phyloP scores from a whole-genome alignment of 2,113 vertebrate genomes.

The Trichechus manatus region DNA sequence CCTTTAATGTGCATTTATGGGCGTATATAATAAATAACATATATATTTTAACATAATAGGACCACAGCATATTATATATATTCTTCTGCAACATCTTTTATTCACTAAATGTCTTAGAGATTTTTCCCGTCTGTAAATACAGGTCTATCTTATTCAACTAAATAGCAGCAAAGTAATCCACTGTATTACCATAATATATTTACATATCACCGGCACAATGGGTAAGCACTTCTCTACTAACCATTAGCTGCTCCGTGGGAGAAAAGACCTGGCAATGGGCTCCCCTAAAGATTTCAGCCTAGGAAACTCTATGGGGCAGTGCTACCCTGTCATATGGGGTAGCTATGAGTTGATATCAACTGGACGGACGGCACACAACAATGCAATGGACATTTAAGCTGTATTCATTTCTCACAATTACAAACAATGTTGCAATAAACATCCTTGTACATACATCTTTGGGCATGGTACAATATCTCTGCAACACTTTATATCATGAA shows the following conservation, averaged over 20 bases:
- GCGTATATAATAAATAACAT: not conserved
- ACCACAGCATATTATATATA: not conserved
- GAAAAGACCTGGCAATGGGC: too few relatives aligned
- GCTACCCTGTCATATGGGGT: too few relatives aligned
- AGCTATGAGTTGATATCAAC: too few relatives aligned
- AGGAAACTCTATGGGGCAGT: too few relatives aligned
- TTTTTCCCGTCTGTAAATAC: not conserved
- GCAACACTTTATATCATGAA: not conserved
- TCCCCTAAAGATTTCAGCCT: too few relatives aligned
- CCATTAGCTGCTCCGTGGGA: too few relatives aligned
- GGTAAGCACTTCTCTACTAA: too few relatives aligned
- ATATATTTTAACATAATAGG: not conserved
- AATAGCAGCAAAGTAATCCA: not conserved
- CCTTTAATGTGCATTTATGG: not conserved
- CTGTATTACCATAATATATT: not conserved
- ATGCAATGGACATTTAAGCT: not conserved
- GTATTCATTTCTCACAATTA: not conserved
- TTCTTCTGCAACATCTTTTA: not conserved
- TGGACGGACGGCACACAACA: too few relatives aligned
- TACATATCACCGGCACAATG: not conserved
- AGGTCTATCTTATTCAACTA: not conserved
- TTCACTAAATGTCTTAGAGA: not conserved
- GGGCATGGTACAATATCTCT: not conserved
- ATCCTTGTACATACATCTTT: not conserved
- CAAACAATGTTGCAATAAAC: not conserved